A percentile compares a stretch with the other conserved stretches of the same genome.
Conservation (phyloP, 1,140 invertebrate species). For the Ooceraea biroi region DNA sequence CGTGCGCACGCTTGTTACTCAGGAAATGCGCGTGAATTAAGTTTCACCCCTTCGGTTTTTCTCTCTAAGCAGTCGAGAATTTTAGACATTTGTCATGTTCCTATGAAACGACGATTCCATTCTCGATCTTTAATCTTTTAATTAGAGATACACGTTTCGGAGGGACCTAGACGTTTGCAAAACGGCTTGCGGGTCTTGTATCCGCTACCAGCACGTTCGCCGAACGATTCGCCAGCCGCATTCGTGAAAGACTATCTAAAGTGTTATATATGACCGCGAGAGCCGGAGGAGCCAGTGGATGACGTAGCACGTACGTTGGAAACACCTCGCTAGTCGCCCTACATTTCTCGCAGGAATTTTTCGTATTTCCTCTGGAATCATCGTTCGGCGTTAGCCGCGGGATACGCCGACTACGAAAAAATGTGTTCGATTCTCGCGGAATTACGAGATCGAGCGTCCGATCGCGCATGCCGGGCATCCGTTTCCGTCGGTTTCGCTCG, state of each 20-base stretch:
- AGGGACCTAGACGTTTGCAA: background rate
- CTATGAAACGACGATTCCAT: too few relatives aligned
- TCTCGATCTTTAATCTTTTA: background rate
- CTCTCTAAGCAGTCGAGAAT: too few relatives aligned
- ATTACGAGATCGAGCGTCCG: background rate
- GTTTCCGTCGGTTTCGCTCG: background rate
- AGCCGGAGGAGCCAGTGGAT: background rate
- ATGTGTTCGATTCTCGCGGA: conserved; percentile 6
- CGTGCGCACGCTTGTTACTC: background rate
- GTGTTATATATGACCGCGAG: background rate
- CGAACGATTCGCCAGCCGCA: background rate
- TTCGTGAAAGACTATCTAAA: conserved; percentile 5
- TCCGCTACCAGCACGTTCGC: background rate
- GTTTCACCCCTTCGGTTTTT: too few relatives aligned
- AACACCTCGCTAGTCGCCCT: background rate
- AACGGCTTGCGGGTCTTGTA: background rate
- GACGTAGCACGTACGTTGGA: background rate
- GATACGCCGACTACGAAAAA: background rate
- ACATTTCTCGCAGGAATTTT: background rate
- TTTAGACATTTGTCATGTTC: too few relatives aligned
- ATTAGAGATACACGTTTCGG: background rate
- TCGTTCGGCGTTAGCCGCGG: background rate
- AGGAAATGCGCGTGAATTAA: background rate
- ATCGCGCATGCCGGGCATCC: too few relatives aligned
- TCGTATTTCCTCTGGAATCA: background rate